Conservation (phyloP, 1,140 invertebrate species). For the Atta cephalotes region DNA sequence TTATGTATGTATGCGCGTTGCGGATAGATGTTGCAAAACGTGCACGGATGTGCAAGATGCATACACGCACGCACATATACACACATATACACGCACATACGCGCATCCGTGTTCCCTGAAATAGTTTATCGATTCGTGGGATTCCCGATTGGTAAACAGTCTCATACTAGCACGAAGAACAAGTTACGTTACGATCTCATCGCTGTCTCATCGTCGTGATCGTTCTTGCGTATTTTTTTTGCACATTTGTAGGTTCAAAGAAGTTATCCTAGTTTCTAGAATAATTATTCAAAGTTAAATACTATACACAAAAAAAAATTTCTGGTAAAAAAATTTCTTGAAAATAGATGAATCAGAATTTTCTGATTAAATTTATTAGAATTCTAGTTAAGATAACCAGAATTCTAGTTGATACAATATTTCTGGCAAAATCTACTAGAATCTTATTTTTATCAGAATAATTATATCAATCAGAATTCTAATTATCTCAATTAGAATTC, state of each 20-base stretch:
- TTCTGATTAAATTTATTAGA: too few relatives aligned
- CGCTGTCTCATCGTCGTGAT: constrained; percentile 1
- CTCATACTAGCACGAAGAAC: constrained; percentile 27
- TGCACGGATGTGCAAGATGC: constrained; percentile 20
- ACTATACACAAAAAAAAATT: background rate
- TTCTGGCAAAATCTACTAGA: too few relatives aligned
- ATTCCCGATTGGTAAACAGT: constrained; percentile 41
- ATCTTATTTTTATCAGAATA: too few relatives aligned
- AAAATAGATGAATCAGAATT: too few relatives aligned
- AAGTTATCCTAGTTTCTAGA: constrained; percentile 19
- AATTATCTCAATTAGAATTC: too few relatives aligned
- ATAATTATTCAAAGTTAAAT: constrained; percentile 25
- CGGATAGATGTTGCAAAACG: constrained; percentile 41
- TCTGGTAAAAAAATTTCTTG: too few relatives aligned
- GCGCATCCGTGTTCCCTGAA: constrained; percentile 16
- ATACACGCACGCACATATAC: too few relatives aligned
- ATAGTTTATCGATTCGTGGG: constrained; percentile 55
- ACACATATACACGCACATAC: too few relatives aligned
- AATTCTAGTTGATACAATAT: too few relatives aligned
- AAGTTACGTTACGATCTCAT: constrained; percentile 13
- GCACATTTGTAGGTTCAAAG: background rate
- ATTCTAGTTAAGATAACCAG: too few relatives aligned
- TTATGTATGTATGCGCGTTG: constrained; percentile 15
- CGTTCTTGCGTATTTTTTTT: constrained; percentile 22
- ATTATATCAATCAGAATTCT: too few relatives aligned